Base-by-base conservation (phyloP, 2,888 invertebrate genomes). In the Apeira syringaria region DNA sequence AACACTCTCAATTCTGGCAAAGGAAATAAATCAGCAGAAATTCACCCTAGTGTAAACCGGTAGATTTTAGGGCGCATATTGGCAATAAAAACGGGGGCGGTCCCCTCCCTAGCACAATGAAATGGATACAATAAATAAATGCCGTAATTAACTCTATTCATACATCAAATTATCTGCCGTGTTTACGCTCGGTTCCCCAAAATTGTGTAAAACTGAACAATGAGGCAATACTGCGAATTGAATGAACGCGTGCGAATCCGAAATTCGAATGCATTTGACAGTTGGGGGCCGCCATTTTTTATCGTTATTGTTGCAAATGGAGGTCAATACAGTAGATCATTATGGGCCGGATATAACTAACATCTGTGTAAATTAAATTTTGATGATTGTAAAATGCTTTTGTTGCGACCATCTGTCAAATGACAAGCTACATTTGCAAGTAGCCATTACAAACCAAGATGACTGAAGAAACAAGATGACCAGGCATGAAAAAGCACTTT, bases 41-140 rank as follows among this genome's bases (percentile, higher is more conserved):
- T 56, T 61, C 69, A 72, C 74, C 69, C 74, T 68, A 68, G 59
- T 60, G 58, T 56, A 67, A 62, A 59, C 52, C 68, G 18, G 61
- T 68, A 64, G 62, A 68, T 56, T 64, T 70, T 67, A 56, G 79
- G 81, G 80, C 67, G 70, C 68, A 62, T 61, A 61, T 61, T 64
- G 73, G 73, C 73, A 75, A 80, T 80, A 80, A 79, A 79, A 80
- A 73, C 69, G 65, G 72, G 78, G 77, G 75, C 68, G 64, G 62
- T 59, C 50, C 50, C 65, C 53, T 53, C 63, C 68, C 71, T 65
- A 50, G 40, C 36, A 60, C 70, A 72, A 68, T 71, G 83, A 78
- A 80, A 85, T 74, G 82, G 80, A 82, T 81, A 85, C 84, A 84
- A 84, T 83, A 85, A 82, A 84, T 85, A 82, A 82, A 84, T 73